phyloP scores from a whole-genome alignment of 2,888 invertebrate genomes.

The Coleophora flavipennella region DNA sequence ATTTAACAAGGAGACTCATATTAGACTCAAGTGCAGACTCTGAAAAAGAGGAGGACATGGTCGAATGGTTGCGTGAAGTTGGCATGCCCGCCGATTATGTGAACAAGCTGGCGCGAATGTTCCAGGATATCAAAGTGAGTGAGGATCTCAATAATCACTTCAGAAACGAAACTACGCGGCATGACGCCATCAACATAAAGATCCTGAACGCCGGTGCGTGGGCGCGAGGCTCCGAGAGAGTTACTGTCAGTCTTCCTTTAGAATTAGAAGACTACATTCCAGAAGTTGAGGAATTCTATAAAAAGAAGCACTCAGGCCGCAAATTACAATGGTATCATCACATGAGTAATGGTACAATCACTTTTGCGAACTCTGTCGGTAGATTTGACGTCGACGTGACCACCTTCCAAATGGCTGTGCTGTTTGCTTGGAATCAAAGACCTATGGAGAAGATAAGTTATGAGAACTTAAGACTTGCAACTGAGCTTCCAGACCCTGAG shows the following conservation, averaged over 20 bases:
- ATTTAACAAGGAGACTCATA: slow-evolving; percentile 94
- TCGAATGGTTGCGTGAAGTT: slow-evolving; percentile 96
- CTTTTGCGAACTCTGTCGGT: slow-evolving; percentile 92
- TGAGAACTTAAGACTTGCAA: slow-evolving; percentile 95
- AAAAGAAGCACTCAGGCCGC: slow-evolving; percentile 96
- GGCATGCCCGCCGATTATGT: slow-evolving; percentile 99
- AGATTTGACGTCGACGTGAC: slow-evolving; percentile 98
- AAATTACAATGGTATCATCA: slow-evolving; percentile 99
- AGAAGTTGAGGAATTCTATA: slow-evolving; percentile 98
- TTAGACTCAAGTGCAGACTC: slow-evolving; percentile 98
- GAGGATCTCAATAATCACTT: slow-evolving; percentile 97
- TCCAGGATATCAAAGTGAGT: slow-evolving; percentile 97
- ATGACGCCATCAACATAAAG: slow-evolving; percentile 96
- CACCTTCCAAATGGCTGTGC: slow-evolving; percentile 99
- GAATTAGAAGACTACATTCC: slow-evolving; percentile 99
- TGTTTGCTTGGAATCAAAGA: slow-evolving; percentile 99
- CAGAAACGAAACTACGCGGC: slow-evolving; percentile 83
- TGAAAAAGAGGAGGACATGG: slow-evolving; percentile 99
- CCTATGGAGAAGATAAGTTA: slow-evolving; percentile 94
- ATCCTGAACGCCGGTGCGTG: slow-evolving; percentile 99
- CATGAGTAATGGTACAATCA: slow-evolving; percentile 99
- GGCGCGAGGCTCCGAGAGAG: slow-evolving; percentile 95
- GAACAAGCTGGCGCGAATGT: slow-evolving; percentile 98
- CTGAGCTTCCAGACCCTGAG: slow-evolving; percentile 96
- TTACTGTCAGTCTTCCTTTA: slow-evolving; percentile 95